Conservation (phyloP, 2,888 invertebrate genomes). For the Argyresthia goedartella region DNA sequence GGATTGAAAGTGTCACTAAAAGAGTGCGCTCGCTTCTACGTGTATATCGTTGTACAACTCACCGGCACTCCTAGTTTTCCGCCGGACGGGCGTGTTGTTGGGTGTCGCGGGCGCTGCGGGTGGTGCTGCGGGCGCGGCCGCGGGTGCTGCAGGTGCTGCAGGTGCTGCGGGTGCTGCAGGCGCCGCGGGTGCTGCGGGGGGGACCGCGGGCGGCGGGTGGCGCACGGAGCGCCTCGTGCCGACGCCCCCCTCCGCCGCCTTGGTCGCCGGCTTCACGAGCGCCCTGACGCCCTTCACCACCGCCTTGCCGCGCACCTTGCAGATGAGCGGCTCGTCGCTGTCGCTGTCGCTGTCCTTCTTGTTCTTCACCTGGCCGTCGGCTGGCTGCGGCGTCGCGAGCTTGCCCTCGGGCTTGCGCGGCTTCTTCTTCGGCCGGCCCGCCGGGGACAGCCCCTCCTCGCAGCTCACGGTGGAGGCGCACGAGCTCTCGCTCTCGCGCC, state of each 20-base stretch:
- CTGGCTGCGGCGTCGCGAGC: slow-evolving; percentile 56
- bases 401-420: slow-evolving; percentile 36
- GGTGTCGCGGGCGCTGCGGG: slow-evolving; percentile 31
- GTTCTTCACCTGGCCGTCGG: slow-evolving; percentile 57
- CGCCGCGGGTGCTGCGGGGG: slow-evolving; percentile 9
- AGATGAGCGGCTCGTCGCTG: slow-evolving; percentile 84
- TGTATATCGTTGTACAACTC: too few relatives aligned
- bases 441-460: slow-evolving; percentile 57
- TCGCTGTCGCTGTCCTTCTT: slow-evolving; percentile 84
- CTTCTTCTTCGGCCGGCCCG: slow-evolving; percentile 48
- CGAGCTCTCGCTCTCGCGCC: slow-evolving; percentile 84
- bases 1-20: too few relatives aligned
- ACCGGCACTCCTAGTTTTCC: slow-evolving; percentile 82
- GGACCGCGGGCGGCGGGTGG: slow-evolving; percentile 30
- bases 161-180: too few relatives aligned
- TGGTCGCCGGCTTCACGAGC: slow-evolving; percentile 17
- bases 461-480: slow-evolving; percentile 75
- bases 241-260: slow-evolving; percentile 53
- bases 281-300: slow-evolving; percentile 13
- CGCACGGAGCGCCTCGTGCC: slow-evolving; percentile 71
- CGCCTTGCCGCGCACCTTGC: slow-evolving; percentile 71
- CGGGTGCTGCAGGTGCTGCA: too few relatives aligned
- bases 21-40: too few relatives aligned
- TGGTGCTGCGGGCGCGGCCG: slow-evolving; percentile 18
- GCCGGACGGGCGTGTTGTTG: slow-evolving; percentile 38